Percentiles rank a stretch among this genome's conserved stretches.
These are phyloP conservation scores for Magallana angulata DNA, from an alignment of 1,140 invertebrate species.

Conservation along the genomic window DNA sequence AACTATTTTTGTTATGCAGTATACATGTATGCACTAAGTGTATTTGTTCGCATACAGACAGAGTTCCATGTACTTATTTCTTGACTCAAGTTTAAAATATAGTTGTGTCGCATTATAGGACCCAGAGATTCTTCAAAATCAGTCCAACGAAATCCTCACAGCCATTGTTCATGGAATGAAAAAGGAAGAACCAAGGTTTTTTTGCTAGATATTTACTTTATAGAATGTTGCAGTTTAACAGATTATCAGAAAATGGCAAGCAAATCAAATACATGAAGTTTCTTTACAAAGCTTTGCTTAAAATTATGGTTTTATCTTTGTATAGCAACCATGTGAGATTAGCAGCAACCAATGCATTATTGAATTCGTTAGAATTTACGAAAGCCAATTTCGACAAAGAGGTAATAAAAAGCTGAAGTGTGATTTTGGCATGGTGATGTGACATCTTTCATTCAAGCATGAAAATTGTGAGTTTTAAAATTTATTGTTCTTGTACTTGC, in stretches of 20 bases:
- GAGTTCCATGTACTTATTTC: no score
- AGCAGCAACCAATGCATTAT: slow-evolving; percentile 96
- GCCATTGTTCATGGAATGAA: slow-evolving; percentile 99
- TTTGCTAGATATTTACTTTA: background rate
- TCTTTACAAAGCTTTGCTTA: no score
- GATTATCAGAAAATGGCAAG: background rate
- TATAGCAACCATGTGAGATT: slow-evolving; percentile 82
- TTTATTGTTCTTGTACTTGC: slow-evolving; percentile 61
- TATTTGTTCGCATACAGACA: no score
- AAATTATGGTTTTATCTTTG: slow-evolving; percentile 56
- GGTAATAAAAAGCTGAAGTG: slow-evolving; percentile 77
- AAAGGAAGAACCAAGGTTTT: slow-evolving; percentile 86
- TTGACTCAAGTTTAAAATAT: no score
- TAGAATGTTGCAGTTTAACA: background rate
- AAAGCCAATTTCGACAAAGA: slow-evolving; percentile 99
- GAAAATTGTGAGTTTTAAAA: background rate
- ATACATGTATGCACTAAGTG: no score
- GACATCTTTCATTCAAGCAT: no score
- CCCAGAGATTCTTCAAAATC: slow-evolving; percentile 92
- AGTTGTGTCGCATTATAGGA: slow-evolving; percentile 81
- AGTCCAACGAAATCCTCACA: slow-evolving; percentile 98
- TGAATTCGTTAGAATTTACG: slow-evolving; percentile 99
- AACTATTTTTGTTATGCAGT: no score
- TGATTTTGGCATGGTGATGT: background rate
- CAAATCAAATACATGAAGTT: background rate